A percentile compares a stretch with the other conserved stretches of the same genome.
phyloP scores from a whole-genome alignment of 1,140 invertebrate genomes.

The Trichomalopsis sarcophagae region DNA sequence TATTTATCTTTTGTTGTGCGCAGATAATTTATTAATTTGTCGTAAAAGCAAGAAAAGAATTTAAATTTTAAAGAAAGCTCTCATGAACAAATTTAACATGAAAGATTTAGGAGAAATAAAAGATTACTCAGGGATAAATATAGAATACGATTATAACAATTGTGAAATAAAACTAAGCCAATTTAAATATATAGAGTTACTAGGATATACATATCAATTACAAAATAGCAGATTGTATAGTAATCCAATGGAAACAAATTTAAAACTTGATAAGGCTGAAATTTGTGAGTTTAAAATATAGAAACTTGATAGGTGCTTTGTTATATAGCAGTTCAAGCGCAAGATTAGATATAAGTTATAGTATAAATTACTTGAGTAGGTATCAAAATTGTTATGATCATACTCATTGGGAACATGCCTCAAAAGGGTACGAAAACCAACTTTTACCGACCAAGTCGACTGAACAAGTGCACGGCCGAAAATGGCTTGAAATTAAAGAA shows the following conservation, averaged over 20 bases:
- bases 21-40: background rate
- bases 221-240: background rate
- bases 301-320: too few relatives aligned
- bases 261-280: background rate
- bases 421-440: too few relatives aligned
- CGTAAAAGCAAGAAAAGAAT: background rate
- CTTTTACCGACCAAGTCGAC: too few relatives aligned
- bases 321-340: too few relatives aligned
- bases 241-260: slow-evolving; percentile 7
- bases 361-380: too few relatives aligned
- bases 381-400: too few relatives aligned
- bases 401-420: too few relatives aligned
- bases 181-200: background rate
- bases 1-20: background rate
- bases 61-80: background rate
- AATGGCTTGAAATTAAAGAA: too few relatives aligned
- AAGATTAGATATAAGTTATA: too few relatives aligned
- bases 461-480: too few relatives aligned
- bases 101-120: slow-evolving; percentile 11
- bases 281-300: too few relatives aligned
- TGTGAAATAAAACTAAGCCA: background rate
- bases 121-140: background rate
- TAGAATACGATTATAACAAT: background rate
- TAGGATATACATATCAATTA: background rate
- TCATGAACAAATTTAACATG: background rate